These are phyloP conservation scores for Monopterus albus DNA, from an alignment of 2,113 vertebrate genomes.

Conservation along the genomic window DNA sequence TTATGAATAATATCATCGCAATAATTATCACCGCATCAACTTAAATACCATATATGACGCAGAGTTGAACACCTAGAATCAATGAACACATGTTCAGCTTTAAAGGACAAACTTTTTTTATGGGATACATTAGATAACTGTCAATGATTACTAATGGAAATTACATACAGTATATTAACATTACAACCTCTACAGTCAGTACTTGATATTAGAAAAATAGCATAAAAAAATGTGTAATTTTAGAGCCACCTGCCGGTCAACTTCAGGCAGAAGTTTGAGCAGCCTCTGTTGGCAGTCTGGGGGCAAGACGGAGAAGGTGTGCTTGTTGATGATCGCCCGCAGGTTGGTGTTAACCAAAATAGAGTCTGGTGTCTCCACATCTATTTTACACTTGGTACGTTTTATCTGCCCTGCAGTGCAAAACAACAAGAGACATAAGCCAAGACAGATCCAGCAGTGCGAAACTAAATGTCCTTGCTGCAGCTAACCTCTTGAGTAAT, in stretches of 20 bases:
- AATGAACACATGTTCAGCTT: too few species aligned
- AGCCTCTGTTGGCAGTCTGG: constrained; percentile 91
- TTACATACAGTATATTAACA: constrained; percentile 19
- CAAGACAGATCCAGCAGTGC: neutral
- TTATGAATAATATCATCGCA: constrained; percentile 29
- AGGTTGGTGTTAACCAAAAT: constrained; percentile 99
- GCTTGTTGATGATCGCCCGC: constrained; percentile 95
- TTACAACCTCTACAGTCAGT: neutral
- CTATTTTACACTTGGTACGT: constrained; percentile 91
- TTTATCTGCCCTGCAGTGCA: constrained; percentile 90
- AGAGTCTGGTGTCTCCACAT: constrained; percentile 97
- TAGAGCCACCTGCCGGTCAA: constrained; percentile 90
- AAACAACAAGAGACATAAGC: neutral
- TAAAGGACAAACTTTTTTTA: too few species aligned
- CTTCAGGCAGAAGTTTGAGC: constrained; percentile 91
- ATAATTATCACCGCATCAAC: constrained; percentile 6
- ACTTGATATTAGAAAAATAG: neutral
- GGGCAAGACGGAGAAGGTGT: constrained; percentile 92
- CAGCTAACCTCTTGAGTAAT: neutral
- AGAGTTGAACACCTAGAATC: too few species aligned
- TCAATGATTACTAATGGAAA: too few species aligned
- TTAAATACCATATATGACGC: too few species aligned
- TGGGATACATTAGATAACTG: too few species aligned
- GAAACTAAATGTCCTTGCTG: neutral
- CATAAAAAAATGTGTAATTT: neutral